Conservation (phyloP, 2,113 vertebrate genomes). For the Piliocolobus tephrosceles region DNA sequence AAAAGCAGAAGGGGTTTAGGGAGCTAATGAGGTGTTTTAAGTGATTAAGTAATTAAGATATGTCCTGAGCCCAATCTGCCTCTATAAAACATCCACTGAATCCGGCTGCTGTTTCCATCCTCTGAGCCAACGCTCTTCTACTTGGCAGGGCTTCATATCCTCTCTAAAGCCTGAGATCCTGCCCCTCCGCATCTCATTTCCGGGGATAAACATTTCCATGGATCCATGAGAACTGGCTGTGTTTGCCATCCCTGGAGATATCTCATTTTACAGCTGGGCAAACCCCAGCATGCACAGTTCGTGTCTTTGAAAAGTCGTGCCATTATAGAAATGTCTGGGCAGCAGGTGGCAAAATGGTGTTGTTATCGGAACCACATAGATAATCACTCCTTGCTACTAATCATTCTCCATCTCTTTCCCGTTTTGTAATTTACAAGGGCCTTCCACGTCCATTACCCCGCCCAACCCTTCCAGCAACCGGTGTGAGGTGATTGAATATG, state of each 20-base stretch:
- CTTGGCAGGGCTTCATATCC: background rate
- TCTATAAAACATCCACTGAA: background rate
- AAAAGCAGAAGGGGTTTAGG: background rate
- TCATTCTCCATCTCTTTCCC: background rate
- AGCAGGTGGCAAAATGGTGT: slow-evolving; percentile 77
- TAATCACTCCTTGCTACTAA: slow-evolving; percentile 35
- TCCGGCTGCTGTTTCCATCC: background rate
- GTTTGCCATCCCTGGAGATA: slow-evolving; percentile 53
- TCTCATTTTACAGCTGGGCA: slow-evolving; percentile 78
- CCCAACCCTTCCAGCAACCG: background rate
- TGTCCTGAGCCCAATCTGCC: background rate
- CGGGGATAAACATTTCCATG: background rate
- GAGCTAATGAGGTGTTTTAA: background rate
- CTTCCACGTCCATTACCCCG: background rate
- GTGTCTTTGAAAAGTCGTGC: slow-evolving; percentile 57
- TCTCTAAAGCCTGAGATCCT: background rate
- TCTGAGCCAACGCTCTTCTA: background rate
- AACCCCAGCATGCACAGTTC: slow-evolving; percentile 72
- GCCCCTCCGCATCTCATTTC: background rate
- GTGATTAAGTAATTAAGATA: background rate
- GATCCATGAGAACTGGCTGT: background rate
- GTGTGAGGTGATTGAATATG: fast-evolving
- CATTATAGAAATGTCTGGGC: slow-evolving; percentile 62
- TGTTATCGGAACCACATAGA: slow-evolving; percentile 59
- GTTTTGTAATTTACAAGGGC: background rate